phyloP scores from a whole-genome alignment of 1,140 invertebrate species.

The Laodelphax striatellus region DNA sequence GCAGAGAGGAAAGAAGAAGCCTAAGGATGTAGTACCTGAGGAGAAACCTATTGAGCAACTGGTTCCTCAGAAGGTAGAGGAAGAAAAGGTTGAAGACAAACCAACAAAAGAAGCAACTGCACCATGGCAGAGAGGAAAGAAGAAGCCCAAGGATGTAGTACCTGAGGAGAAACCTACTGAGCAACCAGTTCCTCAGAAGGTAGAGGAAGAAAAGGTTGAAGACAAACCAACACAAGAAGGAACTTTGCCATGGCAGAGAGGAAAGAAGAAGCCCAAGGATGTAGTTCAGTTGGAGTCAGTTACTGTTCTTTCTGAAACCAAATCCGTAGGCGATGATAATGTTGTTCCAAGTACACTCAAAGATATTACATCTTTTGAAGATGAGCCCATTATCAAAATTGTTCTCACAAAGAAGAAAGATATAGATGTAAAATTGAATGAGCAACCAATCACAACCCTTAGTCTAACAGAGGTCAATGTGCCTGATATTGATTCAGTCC shows the following conservation, averaged over 20 bases:
- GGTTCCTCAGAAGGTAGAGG: not conserved
- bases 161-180: not conserved
- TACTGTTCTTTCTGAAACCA: too few species aligned
- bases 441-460: constrained; percentile 1
- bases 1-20: constrained; percentile 14
- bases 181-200: constrained; percentile 8
- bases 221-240: constrained; percentile 7
- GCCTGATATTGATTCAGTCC: not conserved
- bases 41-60: not conserved
- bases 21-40: constrained; percentile 20
- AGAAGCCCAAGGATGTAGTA: constrained; percentile 1
- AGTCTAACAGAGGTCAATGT: constrained; percentile 10
- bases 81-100: constrained; percentile 13
- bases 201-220: constrained; percentile 19
- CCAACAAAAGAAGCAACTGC: constrained; percentile 11
- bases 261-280: not conserved
- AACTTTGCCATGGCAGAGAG: constrained; percentile 5
- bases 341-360: constrained; percentile 4
- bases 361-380: constrained; percentile 15
- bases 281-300: not conserved
- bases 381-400: not conserved
- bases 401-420: not conserved
- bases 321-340: not conserved
- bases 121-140: not conserved
- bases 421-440: not conserved